These are phyloP conservation scores for Chelonia mydas DNA, from an alignment of 2,797 vertebrate species.

Conservation along the genomic window DNA sequence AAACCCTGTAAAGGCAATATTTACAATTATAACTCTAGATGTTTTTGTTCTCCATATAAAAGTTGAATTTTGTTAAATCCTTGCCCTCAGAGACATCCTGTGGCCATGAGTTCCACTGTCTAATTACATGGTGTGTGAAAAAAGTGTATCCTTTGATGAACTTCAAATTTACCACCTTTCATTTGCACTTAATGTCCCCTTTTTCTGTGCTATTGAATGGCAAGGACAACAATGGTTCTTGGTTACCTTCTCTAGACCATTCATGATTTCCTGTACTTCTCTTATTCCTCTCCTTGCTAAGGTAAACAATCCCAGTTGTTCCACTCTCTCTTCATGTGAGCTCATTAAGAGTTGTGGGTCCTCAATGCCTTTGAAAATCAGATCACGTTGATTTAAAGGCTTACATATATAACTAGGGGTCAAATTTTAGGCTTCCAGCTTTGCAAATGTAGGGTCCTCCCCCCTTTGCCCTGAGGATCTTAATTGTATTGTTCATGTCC, in stretches of 20 bases:
- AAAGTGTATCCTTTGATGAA: conserved; percentile 4
- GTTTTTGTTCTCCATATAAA: not conserved
- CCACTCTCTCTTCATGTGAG: not conserved
- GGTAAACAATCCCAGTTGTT: not conserved
- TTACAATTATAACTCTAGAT: not conserved
- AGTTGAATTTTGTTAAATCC: not conserved
- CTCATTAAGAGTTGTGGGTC: not conserved
- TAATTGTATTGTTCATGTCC: not conserved
- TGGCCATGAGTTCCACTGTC: not conserved
- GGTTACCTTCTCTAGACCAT: not conserved
- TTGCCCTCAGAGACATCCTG: not conserved
- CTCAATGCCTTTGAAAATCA: not conserved
- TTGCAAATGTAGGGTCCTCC: not conserved
- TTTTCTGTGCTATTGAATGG: not conserved
- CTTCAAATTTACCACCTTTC: conserved; percentile 52
- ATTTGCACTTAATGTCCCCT: not conserved
- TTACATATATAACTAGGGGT: not conserved
- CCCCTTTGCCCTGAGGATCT: not conserved
- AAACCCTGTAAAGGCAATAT: too few relatives aligned
- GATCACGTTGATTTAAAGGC: not conserved
- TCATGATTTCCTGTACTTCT: not conserved
- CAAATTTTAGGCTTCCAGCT: not conserved
- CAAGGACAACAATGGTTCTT: not conserved
- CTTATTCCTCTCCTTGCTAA: not conserved
- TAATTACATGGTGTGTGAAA: not conserved